Evolutionary conservation across 2,113 vertebrate genomes (phyloP).

Genomic region (Galbula dea): DNA sequence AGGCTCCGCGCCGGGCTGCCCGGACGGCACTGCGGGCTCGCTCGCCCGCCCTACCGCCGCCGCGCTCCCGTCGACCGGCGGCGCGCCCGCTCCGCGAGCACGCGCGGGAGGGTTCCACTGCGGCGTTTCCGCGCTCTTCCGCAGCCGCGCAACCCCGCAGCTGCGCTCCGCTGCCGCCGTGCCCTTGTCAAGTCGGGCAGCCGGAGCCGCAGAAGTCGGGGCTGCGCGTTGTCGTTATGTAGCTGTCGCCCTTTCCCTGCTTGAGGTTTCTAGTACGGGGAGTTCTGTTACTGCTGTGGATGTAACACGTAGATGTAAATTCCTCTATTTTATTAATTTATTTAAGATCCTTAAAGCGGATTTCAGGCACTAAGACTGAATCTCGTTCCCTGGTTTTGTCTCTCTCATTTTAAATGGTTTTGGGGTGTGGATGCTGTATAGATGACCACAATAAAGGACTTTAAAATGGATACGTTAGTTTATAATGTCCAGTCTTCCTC

Average conservation of each 20-base stretch:
- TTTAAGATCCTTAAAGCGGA: not conserved
- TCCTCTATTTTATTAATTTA: accelerated
- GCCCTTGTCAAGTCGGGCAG: not conserved
- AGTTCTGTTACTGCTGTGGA: not conserved
- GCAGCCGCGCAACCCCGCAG: not conserved
- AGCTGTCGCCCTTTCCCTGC: not conserved
- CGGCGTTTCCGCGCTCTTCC: not conserved
- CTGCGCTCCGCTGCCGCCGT: not conserved
- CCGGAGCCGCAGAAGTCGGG: not conserved
- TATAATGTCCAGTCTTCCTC: not conserved
- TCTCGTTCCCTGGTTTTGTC: not conserved
- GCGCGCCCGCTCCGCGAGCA: not conserved
- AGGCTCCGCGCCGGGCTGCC: not conserved
- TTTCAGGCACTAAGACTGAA: not conserved
- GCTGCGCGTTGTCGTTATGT: accelerated
- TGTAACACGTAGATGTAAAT: not conserved
- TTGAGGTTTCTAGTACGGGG: accelerated
- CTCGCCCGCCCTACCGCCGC: not conserved
- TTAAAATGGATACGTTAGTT: not conserved
- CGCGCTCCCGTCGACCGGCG: not conserved
- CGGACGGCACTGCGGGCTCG: not conserved
- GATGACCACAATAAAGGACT: not conserved
- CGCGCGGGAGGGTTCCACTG: not conserved
- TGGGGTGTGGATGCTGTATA: not conserved
- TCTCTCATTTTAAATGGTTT: not conserved